Evolutionary conservation across 2,888 invertebrate species (phyloP).

Genomic region (Caenorhabditis panamensis): DNA sequence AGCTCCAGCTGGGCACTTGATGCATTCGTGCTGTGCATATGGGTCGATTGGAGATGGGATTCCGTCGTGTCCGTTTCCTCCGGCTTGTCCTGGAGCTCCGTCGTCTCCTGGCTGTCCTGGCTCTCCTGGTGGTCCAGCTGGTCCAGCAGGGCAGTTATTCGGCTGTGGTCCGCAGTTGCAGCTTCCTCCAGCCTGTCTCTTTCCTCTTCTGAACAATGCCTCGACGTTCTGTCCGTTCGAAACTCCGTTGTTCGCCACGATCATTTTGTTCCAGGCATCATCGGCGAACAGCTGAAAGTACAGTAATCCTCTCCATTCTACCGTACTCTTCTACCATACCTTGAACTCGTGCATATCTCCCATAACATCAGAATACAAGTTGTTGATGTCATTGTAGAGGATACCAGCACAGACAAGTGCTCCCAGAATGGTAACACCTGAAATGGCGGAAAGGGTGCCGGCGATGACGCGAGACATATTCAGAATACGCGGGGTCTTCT

Average conservation of each 20-base stretch:
- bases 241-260: conserved; percentile 18
- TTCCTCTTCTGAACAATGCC: conserved; percentile 33
- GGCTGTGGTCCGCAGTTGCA: conserved; percentile 61
- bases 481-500: not conserved
- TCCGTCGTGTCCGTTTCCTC: conserved; percentile 48
- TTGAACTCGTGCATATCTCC: conserved; percentile 62
- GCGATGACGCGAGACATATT: conserved; percentile 52
- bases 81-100: conserved; percentile 53
- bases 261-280: conserved; percentile 61
- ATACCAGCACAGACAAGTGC: conserved; percentile 45
- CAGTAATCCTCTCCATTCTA: not conserved
- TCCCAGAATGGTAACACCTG: conserved; percentile 53
- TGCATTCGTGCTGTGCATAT: conserved; percentile 52
- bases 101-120: conserved; percentile 60
- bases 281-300: conserved; percentile 52
- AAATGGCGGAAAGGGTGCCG: conserved; percentile 52
- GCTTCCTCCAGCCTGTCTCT: conserved; percentile 27
- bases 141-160: too few relatives aligned
- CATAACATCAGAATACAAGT: conserved; percentile 62
- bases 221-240: conserved; percentile 26
- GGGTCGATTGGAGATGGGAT: conserved; percentile 58
- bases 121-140: too few relatives aligned
- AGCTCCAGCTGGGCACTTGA: conserved; percentile 50
- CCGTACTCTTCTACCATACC: conserved; percentile 10
- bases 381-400: conserved; percentile 65